Evolutionary conservation across 1,140 invertebrate species (phyloP).

Genomic region (Bemisia tabaci): DNA sequence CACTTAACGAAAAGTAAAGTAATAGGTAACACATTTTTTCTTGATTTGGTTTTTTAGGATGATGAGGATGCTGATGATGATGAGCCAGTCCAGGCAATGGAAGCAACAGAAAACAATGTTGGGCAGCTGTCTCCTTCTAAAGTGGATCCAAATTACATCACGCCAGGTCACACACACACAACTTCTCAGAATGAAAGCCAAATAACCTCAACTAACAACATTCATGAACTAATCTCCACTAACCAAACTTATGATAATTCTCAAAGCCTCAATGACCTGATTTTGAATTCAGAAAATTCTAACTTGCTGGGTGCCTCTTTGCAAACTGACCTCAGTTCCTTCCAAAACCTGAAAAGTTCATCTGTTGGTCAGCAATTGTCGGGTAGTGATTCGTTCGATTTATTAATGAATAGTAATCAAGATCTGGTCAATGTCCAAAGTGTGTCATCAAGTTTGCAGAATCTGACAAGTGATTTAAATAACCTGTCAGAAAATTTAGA

Average conservation of each 20-base stretch:
- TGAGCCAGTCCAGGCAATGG: background rate
- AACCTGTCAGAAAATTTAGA: background rate
- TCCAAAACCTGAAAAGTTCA: too few species aligned
- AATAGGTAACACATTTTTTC: too few species aligned
- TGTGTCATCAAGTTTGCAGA: background rate
- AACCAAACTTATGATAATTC: background rate
- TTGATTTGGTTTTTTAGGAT: too few species aligned
- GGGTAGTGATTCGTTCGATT: background rate
- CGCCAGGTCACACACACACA: background rate
- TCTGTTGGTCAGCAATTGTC: background rate
- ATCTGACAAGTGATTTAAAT: background rate
- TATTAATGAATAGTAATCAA: background rate
- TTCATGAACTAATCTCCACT: background rate
- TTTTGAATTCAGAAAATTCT: background rate
- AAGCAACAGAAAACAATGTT: background rate
- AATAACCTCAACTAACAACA: background rate
- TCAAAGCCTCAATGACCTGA: background rate
- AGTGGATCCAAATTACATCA: background rate
- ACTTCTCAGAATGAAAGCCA: background rate
- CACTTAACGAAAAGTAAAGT: too few species aligned
- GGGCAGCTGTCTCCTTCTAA: background rate
- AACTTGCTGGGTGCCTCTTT: background rate
- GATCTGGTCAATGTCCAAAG: background rate
- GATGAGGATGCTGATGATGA: background rate
- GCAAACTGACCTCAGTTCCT: background rate